These are phyloP conservation scores for Sinhomidia bicolor DNA, from an alignment of 2,888 invertebrate species.

Conservation along the genomic window DNA sequence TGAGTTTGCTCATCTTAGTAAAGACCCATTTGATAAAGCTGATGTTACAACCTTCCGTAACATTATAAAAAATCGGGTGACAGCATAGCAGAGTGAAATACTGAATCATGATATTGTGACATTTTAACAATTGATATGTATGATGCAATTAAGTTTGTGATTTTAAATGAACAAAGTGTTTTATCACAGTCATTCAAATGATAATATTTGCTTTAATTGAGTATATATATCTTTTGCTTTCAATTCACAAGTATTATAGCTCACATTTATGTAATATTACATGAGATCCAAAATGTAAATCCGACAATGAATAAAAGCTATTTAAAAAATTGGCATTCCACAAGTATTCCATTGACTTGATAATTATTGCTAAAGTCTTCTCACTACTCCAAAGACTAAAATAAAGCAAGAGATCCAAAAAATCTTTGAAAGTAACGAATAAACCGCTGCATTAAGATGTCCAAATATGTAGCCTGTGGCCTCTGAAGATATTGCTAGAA, in stretches of 20 bases:
- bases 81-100: background rate
- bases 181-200: constrained; percentile 30
- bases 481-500: constrained; percentile 20
- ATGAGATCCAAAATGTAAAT: too few relatives aligned
- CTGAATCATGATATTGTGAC: background rate
- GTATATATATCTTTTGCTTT: background rate
- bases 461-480: constrained; percentile 12
- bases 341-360: background rate
- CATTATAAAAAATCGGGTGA: background rate
- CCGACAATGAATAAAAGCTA: background rate
- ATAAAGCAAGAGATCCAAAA: constrained; percentile 41
- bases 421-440: constrained; percentile 3
- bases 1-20: constrained; percentile 73
- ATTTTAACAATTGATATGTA: background rate
- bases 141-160: constrained; percentile 38
- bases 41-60: background rate
- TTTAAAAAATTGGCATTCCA: background rate
- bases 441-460: background rate
- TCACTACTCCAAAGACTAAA: background rate
- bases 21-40: constrained; percentile 77
- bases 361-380: background rate
- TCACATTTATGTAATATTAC: background rate
- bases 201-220: constrained; percentile 32
- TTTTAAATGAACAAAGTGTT: constrained; percentile 48
- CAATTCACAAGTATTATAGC: background rate